A percentile compares a stretch with the other conserved stretches of the same genome.
Evolutionary conservation across 2,888 invertebrate species (phyloP).

Genomic region (Acleris sparsana): DNA sequence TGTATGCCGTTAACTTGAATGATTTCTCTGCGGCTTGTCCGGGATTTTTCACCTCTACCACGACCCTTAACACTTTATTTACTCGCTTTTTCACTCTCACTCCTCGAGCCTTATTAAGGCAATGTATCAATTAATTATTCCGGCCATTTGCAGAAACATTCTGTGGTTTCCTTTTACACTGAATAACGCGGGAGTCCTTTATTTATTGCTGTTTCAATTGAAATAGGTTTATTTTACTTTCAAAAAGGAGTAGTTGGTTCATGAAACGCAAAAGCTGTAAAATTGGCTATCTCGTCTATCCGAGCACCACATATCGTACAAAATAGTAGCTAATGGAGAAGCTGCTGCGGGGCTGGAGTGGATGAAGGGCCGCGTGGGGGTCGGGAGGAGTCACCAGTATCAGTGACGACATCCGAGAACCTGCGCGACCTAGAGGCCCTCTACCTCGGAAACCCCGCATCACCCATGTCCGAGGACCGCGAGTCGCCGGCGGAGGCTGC

Average conservation of each 20-base stretch:
- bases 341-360: no score
- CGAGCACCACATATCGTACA: conserved; percentile 56
- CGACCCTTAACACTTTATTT: conserved; percentile 52
- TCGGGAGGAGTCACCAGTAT: no score
- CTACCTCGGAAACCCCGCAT: no score
- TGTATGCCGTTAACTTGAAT: conserved; percentile 73
- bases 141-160: conserved; percentile 21
- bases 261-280: conserved; percentile 14
- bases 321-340: conserved; percentile 52
- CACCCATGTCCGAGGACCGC: no score
- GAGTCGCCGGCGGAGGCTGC: no score
- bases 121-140: conserved; percentile 33
- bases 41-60: conserved; percentile 62
- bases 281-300: conserved; percentile 57
- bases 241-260: neutral
- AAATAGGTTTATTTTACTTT: conserved; percentile 1
- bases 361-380: no score
- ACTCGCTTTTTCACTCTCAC: conserved; percentile 41
- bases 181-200: conserved; percentile 7
- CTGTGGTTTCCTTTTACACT: conserved; percentile 15
- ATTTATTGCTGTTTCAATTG: conserved; percentile 1
- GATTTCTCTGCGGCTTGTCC: conserved; percentile 68
- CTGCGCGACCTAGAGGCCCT: no score
- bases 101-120: conserved; percentile 27
- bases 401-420: no score